Evolutionary conservation across 2,888 invertebrate genomes (phyloP), one percentile per base, ranked within the genome.

Genomic region (Euzetes globulus): DNA sequence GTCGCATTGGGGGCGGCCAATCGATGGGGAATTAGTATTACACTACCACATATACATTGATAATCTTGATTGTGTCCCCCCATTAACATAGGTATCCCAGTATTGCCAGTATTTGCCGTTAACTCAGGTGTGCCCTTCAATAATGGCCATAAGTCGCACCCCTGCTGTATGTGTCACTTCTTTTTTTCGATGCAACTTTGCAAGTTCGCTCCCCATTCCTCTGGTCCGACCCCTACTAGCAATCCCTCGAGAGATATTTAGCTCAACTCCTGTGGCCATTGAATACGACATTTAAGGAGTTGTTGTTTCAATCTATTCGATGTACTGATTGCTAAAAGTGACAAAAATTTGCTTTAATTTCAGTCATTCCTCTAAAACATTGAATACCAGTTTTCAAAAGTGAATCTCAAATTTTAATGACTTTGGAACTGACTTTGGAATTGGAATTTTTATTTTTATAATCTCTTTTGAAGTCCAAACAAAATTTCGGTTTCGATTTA

Each of bases 51-150:
- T 68, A 41, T 45, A 68, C 45, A 68, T 41, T 45, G 68, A 68
- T 68, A 68, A 68, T 68, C 68, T 45, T 68, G 68, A 68, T 68
- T 68, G 68, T 41, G 22, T 33, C 19, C 68, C 68, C 68, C 68
- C 68, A 68, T 68, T 68, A 68, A 68, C 68, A 68, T 68, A 68
- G 65, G 65, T 33, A 33, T 45, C 68, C 60, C 68, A 45, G 68
- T 15, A 45, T 19, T 68, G 29, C 13, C 45, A 68, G 68, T 68
- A 68, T 68, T 22, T 45, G 33, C 68, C 37, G 68, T 68, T 68
- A 68, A 45, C 68, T 68, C 68, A 68, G 68, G 68, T 68, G 68
- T 68, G 68, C 68, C 68, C 68, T 68, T 68, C 68, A 68, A 68
- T 68, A 68, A 68, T 68, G 68, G 68, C 37, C 68, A 68, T 68